Conservation (phyloP, 2,888 invertebrate species). For the Oscheius onirici region DNA sequence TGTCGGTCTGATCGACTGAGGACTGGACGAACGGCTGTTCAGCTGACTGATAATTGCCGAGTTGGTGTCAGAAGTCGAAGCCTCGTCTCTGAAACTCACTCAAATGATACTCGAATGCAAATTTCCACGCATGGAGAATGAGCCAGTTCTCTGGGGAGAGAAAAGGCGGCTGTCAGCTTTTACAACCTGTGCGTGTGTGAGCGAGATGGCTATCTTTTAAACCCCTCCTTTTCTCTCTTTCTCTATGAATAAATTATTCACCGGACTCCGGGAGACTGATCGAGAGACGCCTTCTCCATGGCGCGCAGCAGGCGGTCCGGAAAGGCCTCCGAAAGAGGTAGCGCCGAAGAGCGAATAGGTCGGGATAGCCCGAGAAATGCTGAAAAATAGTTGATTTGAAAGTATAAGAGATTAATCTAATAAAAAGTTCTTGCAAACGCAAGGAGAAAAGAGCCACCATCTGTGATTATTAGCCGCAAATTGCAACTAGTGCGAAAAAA, state of each 20-base stretch:
- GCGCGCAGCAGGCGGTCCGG: background rate
- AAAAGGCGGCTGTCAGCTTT: background rate
- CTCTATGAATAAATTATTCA: conserved; percentile 5
- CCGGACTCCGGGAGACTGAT: background rate
- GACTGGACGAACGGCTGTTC: too few species aligned
- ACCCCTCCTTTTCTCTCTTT: background rate
- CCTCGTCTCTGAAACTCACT: conserved; percentile 1
- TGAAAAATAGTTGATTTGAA: background rate
- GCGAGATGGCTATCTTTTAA: too few species aligned
- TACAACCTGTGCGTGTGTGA: too few species aligned
- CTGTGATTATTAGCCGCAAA: too few species aligned
- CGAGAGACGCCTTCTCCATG: conserved; percentile 13
- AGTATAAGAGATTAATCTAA: background rate
- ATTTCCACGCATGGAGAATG: too few species aligned
- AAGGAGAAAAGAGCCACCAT: background rate
- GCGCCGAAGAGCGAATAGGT: background rate
- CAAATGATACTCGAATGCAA: too few species aligned
- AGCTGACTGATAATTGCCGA: background rate
- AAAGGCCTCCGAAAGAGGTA: background rate
- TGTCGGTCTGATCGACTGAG: background rate
- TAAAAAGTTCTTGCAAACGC: background rate
- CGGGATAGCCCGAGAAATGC: conserved; percentile 6
- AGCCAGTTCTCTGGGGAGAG: background rate
- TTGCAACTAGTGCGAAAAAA: too few species aligned
- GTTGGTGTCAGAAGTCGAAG: background rate